A percentile compares a stretch with the other conserved stretches of the same genome.
These are phyloP conservation scores for Hylia prasina DNA, from an alignment of 2,113 vertebrate genomes.

Conservation along the genomic window DNA sequence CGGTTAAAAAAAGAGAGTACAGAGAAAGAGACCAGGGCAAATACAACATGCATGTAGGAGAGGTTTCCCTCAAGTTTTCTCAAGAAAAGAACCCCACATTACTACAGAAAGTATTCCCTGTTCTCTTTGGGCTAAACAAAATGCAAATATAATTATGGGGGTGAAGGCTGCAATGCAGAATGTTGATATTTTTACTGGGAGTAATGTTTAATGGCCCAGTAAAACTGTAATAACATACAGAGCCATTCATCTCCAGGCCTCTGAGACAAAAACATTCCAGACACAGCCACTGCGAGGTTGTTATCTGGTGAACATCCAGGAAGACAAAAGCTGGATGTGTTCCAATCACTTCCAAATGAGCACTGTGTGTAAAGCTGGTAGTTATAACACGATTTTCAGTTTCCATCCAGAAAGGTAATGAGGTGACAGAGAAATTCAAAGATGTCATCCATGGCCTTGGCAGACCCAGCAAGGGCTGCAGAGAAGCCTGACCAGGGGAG, in stretches of 20 bases:
- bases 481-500: background rate
- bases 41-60: background rate
- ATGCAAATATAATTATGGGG: background rate
- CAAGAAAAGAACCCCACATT: background rate
- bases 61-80: background rate
- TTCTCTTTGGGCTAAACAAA: background rate
- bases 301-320: background rate
- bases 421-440: background rate
- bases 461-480: background rate
- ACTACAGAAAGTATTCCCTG: background rate
- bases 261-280: constrained; percentile 9
- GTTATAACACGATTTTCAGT: background rate
- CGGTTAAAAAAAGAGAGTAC: background rate
- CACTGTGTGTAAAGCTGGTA: background rate
- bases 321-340: background rate
- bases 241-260: background rate
- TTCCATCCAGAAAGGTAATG: background rate
- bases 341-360: background rate
- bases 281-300: background rate
- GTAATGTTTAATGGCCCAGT: background rate
- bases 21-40: background rate
- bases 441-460: background rate
- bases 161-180: background rate
- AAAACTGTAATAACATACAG: constrained; percentile 18
- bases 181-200: constrained; percentile 5